Base-by-base conservation (phyloP, 2,888 invertebrate genomes). In the Noctua comes region DNA sequence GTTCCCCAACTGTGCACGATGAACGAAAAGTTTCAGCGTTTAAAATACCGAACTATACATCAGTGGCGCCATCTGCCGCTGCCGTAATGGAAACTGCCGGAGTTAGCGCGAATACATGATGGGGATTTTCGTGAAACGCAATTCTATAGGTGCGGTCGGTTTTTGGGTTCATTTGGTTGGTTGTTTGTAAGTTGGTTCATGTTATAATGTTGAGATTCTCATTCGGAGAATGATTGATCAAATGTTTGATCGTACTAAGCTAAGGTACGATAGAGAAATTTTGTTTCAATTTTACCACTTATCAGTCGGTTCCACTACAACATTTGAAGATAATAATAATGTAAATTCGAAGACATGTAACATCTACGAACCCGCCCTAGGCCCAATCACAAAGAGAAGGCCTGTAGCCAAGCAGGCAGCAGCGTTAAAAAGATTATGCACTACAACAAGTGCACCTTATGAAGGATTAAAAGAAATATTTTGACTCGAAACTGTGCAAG, bases 41-140 rank as follows among this genome's bases (percentile, higher is more conserved):
- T 79, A 81, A 86, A 85, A 85, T 73, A 81, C 74, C 77, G 54
- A 76, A 83, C 83, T 77, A 78, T 86, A 80, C 78, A 87, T 88
- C 85, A 83, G 83, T 59, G 79, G 87, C 85, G 88, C 89, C 91
- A 91, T 90, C 90, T 90, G 91, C 81, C 76, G 84, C 57, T 31
- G 36, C 79, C 78, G 83, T 90, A 88, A 87, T 86, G 88, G 86
- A 84, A 89, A 83, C 89, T 89, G 88, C 83, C 84, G 71, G 84
- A 84, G 86, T 83, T 83, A 81, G 83, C 79, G 68, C 75, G 72
- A 73, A 79, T 73, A 76, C 82, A 84, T 83, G 86, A 79, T 71
- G 73, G 68, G 76, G 79, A 82, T 82, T 75, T 75, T 80, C 73
- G 75, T 76, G 68, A 66, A 86, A 83, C 57, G 72, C 66, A 64